Evolutionary conservation across 2,797 vertebrate species (phyloP).

Genomic region (Xerus rutilus): DNA sequence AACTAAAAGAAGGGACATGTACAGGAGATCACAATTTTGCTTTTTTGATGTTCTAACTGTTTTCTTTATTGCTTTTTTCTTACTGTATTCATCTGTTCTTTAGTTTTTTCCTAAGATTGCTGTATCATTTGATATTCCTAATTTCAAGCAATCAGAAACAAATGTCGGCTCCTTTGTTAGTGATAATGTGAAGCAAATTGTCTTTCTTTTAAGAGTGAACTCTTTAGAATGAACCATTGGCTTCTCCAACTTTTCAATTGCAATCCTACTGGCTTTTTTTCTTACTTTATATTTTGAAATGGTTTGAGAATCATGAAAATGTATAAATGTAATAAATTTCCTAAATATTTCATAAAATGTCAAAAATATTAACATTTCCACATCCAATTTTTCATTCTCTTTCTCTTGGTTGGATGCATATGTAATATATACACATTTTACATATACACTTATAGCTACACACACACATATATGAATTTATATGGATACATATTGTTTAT

Average conservation of each 20-base stretch:
- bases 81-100: conserved; percentile 25
- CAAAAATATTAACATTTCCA: neutral
- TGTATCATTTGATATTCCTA: conserved; percentile 13
- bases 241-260: neutral
- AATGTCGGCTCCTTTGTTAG: neutral
- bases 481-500: neutral
- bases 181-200: conserved; percentile 48
- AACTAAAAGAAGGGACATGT: neutral
- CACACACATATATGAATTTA: neutral
- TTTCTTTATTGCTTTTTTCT: neutral
- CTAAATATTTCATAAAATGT: neutral
- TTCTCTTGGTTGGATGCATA: neutral
- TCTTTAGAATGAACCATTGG: neutral
- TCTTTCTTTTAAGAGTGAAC: conserved; percentile 3
- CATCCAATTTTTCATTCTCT: neutral
- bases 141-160: conserved; percentile 59
- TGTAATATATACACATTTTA: neutral
- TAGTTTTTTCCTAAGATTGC: conserved; percentile 17
- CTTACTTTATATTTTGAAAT: neutral
- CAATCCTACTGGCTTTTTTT: neutral
- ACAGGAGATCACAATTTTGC: neutral
- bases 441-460: neutral
- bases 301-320: neutral
- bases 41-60: neutral
- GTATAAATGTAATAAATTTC: neutral